These are phyloP conservation scores for Lophura nycthemera DNA, from an alignment of 2,113 vertebrate species.

Conservation along the genomic window DNA sequence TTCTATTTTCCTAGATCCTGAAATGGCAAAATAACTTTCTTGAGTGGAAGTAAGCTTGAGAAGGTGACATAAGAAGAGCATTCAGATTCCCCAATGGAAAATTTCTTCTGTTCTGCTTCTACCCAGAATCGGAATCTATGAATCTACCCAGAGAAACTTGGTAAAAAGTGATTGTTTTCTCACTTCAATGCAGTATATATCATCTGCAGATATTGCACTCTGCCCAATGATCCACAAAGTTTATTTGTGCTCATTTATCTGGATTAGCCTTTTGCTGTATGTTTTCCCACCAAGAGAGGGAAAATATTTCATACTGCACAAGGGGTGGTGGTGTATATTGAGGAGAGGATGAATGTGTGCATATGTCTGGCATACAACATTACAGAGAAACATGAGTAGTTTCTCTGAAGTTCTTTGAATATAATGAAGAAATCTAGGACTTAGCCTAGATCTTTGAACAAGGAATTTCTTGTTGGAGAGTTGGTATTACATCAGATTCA, in stretches of 20 bases:
- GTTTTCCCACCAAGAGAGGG: background rate
- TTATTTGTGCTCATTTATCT: background rate
- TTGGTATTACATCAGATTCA: background rate
- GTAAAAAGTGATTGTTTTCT: background rate
- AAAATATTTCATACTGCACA: background rate
- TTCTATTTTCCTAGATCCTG: background rate
- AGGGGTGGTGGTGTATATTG: too few relatives aligned
- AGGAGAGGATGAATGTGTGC: background rate
- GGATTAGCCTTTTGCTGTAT: background rate
- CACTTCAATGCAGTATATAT: background rate
- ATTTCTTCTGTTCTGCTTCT: background rate
- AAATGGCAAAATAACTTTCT: background rate
- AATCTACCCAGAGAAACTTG: background rate
- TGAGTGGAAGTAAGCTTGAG: constrained; percentile 22
- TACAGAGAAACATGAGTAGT: background rate
- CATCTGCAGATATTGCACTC: background rate
- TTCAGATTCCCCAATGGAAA: background rate
- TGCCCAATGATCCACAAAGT: background rate
- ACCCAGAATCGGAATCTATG: background rate
- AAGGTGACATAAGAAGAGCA: background rate
- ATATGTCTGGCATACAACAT: background rate
- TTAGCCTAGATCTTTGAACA: background rate
- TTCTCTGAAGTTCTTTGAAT: background rate
- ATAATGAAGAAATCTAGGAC: background rate
- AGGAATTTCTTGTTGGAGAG: too few relatives aligned